Evolutionary conservation across 2,888 invertebrate genomes (phyloP), one percentile per base, ranked within the genome.

Genomic region (Lottia gigantea): DNA sequence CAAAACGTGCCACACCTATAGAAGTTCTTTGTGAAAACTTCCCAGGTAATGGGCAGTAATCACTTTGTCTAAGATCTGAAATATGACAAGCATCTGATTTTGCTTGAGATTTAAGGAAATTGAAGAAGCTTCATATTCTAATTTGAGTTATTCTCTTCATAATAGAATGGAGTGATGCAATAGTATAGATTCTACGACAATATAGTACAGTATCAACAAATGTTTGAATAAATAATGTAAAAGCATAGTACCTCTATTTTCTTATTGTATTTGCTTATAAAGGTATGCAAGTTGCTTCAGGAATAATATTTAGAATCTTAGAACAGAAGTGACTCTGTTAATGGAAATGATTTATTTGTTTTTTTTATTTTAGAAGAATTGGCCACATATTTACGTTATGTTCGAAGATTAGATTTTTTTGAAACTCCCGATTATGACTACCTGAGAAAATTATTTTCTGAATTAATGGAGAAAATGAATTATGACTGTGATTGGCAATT

Each of bases 371-470:
- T 95, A 86, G 98, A 98, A 90, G 98, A 99, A 91, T 94, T 99
- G 92, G 95, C 97, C 78, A 96, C 95, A 88, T 99, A 99, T 91
- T 92, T 99, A 84, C 94, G 97, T 87, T 99, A 99, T 91, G 98
- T 99, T 75, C 92, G 92, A 72, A 93, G 97, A 89, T 92, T 99
- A 90, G 99, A 99, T 91, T 99, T 99, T 92, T 99, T 98, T 91
- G 99, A 99, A 92, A 96, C 97, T 82, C 99, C 99, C 73, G 98
- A 99, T 91, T 99, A 99, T 91, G 97, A 98, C 90, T 98, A 98
- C 92, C 92, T 98, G 90, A 92, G 97, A 87, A 95, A 95, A 90
- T 93, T 97, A 90, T 98, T 98, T 91, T 94, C 94, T 89, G 87
- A 87, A 81, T 85, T 88, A 76, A 86, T 88, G 86, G 84, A 83